Base-by-base conservation (phyloP, 2,113 vertebrate species). In the Butorides virescens region DNA sequence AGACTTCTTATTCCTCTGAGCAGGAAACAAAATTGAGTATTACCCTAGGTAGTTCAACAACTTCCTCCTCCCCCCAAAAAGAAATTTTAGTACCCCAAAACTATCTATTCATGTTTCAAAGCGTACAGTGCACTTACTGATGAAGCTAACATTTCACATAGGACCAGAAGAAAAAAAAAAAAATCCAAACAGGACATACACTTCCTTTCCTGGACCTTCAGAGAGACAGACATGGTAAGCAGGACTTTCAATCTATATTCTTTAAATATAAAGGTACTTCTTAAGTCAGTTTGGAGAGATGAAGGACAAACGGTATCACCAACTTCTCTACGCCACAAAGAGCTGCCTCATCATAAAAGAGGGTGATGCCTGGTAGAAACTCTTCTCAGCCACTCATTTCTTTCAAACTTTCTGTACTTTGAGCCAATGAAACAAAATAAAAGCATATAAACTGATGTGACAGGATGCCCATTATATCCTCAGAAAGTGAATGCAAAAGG, bases 31-130 rank as follows among this genome's bases (percentile, higher is more conserved):
- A 73, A 36, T 16, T 20, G 3, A 77, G 10, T 50, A 52, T 49
- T 44, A 67, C 7, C 29, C 22, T 77, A 63, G 52, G 46, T 11
- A 86, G 22, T 4, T 58, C 34, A 66, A 66, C 14, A 76, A 27
- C 17, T 15, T 3, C 5, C 5, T 2, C 2, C 7, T 17, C 11
- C 5, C 2, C 14, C 27, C 1, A 13, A 30, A 67, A 44, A 46
- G 39, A 66, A 36, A 36, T 16, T 65, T 71, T 12, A 66, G 30
- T 75, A 52, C 5, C n/a, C 39, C 63, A 76, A 37, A 55, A 55
- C 26, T 85, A 49, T 25, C 37, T 27, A 44, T 17, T 32, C 13
- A 19, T 13, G 11, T 62, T 72, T 67, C 81, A 49, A 62, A 81
- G 36, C 4, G 9, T 34, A 39, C 73, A 61, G 22, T 13, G 6